Conservation (phyloP, 2,888 invertebrate genomes). For the Cephus runcator region DNA sequence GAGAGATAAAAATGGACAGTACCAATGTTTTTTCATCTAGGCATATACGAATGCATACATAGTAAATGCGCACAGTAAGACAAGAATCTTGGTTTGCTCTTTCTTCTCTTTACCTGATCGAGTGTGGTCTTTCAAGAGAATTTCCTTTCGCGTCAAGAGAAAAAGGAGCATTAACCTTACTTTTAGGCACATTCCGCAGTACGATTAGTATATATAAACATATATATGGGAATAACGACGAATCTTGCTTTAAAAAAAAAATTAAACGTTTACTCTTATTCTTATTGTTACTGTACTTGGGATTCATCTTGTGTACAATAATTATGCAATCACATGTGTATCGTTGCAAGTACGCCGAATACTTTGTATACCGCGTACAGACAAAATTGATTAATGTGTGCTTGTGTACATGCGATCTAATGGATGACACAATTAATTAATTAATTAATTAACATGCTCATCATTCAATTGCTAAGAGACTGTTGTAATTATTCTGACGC, state of each 20-base stretch:
- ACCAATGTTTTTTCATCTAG: neutral
- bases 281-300: neutral
- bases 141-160: neutral
- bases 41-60: conserved; percentile 7
- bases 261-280: neutral
- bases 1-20: conserved; percentile 19
- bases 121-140: neutral
- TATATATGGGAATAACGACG: neutral
- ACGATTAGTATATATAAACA: conserved; percentile 21
- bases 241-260: neutral
- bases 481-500: neutral
- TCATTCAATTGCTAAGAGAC: neutral
- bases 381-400: neutral
- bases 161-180: neutral
- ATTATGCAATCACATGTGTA: neutral
- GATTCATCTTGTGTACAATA: neutral
- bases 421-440: neutral
- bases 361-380: neutral
- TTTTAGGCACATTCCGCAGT: neutral
- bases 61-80: conserved; percentile 31
- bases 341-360: neutral
- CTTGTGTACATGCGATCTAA: neutral
- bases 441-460: neutral
- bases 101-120: neutral
- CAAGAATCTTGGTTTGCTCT: conserved; percentile 19